phyloP scores from a whole-genome alignment of 2,797 vertebrate genomes.

The Myiotriccus ornatus region DNA sequence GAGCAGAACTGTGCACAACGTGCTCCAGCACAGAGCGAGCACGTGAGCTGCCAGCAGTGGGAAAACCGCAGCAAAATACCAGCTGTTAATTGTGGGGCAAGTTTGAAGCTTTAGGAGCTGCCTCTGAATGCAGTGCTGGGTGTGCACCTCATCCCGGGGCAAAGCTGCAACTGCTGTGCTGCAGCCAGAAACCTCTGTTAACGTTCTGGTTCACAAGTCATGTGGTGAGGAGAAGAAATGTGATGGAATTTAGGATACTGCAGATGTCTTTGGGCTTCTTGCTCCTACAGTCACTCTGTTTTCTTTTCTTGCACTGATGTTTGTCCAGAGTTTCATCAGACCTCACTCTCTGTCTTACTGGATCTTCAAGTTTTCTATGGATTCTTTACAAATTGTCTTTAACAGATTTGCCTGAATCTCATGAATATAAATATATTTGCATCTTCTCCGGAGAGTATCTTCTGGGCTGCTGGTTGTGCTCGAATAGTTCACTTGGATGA shows the following conservation, averaged over 20 bases:
- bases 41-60: background rate
- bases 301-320: background rate
- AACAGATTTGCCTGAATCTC: background rate
- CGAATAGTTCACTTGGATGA: background rate
- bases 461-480: background rate
- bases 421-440: background rate
- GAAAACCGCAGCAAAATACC: rapidly evolving
- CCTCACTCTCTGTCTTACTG: background rate
- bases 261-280: background rate
- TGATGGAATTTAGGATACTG: background rate
- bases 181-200: background rate
- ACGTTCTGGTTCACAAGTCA: background rate
- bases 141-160: background rate
- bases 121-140: rapidly evolving
- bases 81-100: background rate
- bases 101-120: background rate
- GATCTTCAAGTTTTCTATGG: background rate
- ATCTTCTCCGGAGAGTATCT: background rate
- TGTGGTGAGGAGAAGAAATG: background rate
- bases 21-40: background rate
- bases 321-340: background rate
- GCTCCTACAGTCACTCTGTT: background rate
- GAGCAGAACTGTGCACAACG: rapidly evolving
- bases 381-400: background rate
- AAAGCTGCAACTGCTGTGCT: background rate